A percentile compares a stretch with the other conserved stretches of the same genome.
These are phyloP conservation scores for Pseudorectes ferrugineus DNA, from an alignment of 2,113 vertebrate species.

Conservation along the genomic window DNA sequence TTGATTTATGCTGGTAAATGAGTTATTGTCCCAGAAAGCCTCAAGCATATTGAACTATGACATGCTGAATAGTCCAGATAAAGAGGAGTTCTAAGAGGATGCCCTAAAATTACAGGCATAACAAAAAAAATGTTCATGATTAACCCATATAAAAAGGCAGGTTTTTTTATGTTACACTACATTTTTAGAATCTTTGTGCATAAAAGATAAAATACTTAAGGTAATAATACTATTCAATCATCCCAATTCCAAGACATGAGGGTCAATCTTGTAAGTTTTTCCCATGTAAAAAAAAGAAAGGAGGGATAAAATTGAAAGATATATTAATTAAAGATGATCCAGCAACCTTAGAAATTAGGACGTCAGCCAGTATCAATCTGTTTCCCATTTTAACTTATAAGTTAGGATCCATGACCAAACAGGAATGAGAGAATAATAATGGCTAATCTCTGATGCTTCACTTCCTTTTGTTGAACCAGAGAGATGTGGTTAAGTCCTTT, in stretches of 20 bases:
- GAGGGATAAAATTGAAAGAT: neutral
- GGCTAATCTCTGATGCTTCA: neutral
- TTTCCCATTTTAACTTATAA: neutral
- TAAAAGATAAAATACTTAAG: neutral
- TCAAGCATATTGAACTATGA: conserved; percentile 24
- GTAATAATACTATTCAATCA: neutral
- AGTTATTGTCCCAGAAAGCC: conserved; percentile 62
- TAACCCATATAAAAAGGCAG: neutral
- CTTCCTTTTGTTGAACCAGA: neutral
- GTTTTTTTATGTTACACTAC: neutral
- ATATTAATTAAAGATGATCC: neutral
- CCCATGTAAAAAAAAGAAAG: neutral
- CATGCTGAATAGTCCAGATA: conserved; percentile 23
- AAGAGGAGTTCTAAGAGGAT: conserved; percentile 19
- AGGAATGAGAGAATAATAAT: neutral
- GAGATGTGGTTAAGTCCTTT: neutral
- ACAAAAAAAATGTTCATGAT: conserved; percentile 20
- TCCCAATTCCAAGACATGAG: neutral
- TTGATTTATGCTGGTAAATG: conserved; percentile 61
- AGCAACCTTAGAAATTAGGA: neutral
- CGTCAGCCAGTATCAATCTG: neutral
- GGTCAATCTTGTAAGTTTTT: neutral
- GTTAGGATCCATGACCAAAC: neutral
- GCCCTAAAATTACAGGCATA: conserved; percentile 18
- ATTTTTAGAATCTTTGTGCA: neutral